Evolutionary conservation across 2,888 invertebrate genomes (phyloP).

Genomic region (Lepas anatifera): DNA sequence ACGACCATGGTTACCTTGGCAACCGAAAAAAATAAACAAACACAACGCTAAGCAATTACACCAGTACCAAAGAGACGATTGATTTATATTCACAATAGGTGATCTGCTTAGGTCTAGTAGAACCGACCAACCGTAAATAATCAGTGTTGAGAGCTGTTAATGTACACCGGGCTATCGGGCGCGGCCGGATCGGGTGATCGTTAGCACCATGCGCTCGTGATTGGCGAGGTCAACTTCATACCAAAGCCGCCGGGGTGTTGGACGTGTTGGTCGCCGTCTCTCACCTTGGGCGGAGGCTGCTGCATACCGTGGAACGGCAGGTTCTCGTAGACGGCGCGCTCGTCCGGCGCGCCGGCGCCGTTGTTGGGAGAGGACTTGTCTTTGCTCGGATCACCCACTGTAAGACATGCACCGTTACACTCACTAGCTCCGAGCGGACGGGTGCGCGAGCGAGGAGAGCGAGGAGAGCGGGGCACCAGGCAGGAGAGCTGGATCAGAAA

Average conservation of each 20-base stretch:
- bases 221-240: no score
- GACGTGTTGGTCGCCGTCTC: no score
- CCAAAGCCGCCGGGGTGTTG: no score
- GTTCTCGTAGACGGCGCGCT: constrained; percentile 79
- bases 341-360: constrained; percentile 47
- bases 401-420: background rate
- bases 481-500: no score
- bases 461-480: background rate
- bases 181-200: background rate
- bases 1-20: no score
- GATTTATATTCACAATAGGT: background rate
- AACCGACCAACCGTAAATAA: background rate
- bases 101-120: background rate
- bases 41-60: no score
- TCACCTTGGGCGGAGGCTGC: constrained; percentile 86
- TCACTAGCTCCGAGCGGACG: background rate
- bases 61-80: no score
- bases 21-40: no score
- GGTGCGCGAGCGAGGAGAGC: no score
- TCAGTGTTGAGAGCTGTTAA: background rate
- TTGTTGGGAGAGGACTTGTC: background rate
- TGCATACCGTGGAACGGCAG: constrained; percentile 89
- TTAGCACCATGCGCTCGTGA: constrained; percentile 9
- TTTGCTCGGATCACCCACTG: constrained; percentile 9
- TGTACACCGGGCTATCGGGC: no score